Conservation (phyloP, 2,113 vertebrate genomes). For the Xenopus borealis region DNA sequence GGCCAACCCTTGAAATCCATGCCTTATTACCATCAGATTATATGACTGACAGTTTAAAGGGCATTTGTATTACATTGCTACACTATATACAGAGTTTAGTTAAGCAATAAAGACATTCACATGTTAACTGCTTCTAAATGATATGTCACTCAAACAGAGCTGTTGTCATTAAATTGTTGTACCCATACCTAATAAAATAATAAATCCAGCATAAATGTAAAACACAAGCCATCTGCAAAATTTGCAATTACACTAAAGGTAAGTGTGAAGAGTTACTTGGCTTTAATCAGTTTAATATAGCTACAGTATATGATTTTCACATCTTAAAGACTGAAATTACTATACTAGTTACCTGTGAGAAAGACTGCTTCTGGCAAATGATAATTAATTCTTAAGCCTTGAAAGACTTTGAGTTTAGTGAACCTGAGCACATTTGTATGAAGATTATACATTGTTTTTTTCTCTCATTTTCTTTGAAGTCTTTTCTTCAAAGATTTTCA, state of each 20-base stretch:
- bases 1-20: no score
- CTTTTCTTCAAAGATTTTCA: slow-evolving; percentile 62
- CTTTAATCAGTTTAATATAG: slow-evolving; percentile 58
- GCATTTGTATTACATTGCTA: no score
- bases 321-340: slow-evolving; percentile 55
- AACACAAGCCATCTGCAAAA: slow-evolving; percentile 50
- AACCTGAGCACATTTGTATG: slow-evolving; percentile 62
- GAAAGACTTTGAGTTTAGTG: slow-evolving; percentile 59
- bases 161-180: no score
- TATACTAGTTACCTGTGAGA: slow-evolving; percentile 61
- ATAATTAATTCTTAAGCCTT: slow-evolving; percentile 74
- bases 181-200: background rate
- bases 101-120: no score
- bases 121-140: no score
- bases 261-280: slow-evolving; percentile 51
- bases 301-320: slow-evolving; percentile 62
- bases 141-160: no score
- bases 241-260: slow-evolving; percentile 47
- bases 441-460: slow-evolving; percentile 70
- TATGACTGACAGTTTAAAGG: no score
- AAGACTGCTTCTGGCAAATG: slow-evolving; percentile 61
- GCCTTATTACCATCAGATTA: no score
- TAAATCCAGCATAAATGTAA: slow-evolving; percentile 4
- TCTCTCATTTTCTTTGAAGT: slow-evolving; percentile 64
- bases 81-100: no score